Percentiles rank a stretch among this genome's conserved stretches.
These are phyloP conservation scores for Otolemur crassicaudatus DNA, from an alignment of 2,797 vertebrate species.

Conservation along the genomic window DNA sequence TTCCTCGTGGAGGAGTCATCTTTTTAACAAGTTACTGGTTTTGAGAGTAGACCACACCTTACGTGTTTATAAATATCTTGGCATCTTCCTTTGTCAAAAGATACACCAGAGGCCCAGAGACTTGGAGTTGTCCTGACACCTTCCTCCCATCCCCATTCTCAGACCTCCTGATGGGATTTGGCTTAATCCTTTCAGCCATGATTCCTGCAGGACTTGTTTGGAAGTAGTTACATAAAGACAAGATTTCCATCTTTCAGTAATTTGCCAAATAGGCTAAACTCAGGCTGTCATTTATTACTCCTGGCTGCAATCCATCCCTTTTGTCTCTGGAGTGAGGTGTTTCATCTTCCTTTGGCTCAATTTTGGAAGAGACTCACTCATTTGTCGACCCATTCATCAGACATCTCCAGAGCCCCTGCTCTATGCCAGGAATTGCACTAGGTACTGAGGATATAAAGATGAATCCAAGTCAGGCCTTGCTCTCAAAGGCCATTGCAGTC, in stretches of 20 bases:
- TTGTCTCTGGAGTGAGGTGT: neutral
- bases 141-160: neutral
- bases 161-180: neutral
- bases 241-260: neutral
- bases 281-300: neutral
- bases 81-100: neutral
- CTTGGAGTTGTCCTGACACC: neutral
- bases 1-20: neutral
- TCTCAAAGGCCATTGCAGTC: neutral
- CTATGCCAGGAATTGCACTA: neutral
- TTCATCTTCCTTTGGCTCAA: neutral
- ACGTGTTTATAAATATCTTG: neutral
- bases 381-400: neutral
- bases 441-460: neutral
- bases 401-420: neutral
- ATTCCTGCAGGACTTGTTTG: neutral
- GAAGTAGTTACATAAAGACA: neutral
- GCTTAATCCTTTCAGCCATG: neutral
- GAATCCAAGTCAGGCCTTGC: neutral
- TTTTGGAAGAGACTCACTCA: neutral
- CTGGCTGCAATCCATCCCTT: neutral
- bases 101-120: neutral
- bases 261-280: neutral
- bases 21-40: neutral
- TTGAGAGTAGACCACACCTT: neutral